Percentiles rank a stretch among this genome's conserved stretches.
Evolutionary conservation across 2,888 invertebrate genomes (phyloP).

Genomic region (Xanthostigma xanthostigma): DNA sequence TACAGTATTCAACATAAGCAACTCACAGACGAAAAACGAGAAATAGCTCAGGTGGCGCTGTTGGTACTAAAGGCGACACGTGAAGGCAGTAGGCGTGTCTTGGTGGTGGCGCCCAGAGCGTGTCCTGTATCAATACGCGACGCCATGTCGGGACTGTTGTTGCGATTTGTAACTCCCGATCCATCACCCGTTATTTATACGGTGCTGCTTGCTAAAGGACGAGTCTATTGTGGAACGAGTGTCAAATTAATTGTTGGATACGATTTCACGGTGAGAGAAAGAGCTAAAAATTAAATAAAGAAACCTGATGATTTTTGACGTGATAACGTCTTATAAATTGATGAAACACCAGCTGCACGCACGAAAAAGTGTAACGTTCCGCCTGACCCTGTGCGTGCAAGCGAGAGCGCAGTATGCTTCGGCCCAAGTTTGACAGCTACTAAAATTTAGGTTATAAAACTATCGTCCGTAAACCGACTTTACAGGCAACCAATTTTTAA

Average conservation of each 20-base stretch:
- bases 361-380: too few relatives aligned
- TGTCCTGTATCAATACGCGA: slow-evolving; percentile 57
- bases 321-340: too few relatives aligned
- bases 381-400: too few relatives aligned
- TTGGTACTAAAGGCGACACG: slow-evolving; percentile 54
- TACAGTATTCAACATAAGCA: slow-evolving; percentile 46
- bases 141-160: slow-evolving; percentile 49
- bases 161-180: slow-evolving; percentile 45
- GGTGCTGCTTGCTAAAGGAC: slow-evolving; percentile 46
- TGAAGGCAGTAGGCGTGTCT: slow-evolving; percentile 54
- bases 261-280: slow-evolving; percentile 52
- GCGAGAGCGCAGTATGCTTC: too few relatives aligned
- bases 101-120: slow-evolving; percentile 53
- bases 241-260: slow-evolving; percentile 55
- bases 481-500: too few relatives aligned
- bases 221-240: slow-evolving; percentile 65
- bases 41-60: slow-evolving; percentile 49
- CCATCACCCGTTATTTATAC: slow-evolving; percentile 51
- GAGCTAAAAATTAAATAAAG: background rate
- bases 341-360: too few relatives aligned
- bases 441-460: too few relatives aligned
- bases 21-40: slow-evolving; percentile 35
- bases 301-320: background rate
- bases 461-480: too few relatives aligned
- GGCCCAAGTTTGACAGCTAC: too few relatives aligned